These are phyloP conservation scores for Stenchaetothrips biformis DNA, from an alignment of 2,888 invertebrate genomes.

Conservation along the genomic window DNA sequence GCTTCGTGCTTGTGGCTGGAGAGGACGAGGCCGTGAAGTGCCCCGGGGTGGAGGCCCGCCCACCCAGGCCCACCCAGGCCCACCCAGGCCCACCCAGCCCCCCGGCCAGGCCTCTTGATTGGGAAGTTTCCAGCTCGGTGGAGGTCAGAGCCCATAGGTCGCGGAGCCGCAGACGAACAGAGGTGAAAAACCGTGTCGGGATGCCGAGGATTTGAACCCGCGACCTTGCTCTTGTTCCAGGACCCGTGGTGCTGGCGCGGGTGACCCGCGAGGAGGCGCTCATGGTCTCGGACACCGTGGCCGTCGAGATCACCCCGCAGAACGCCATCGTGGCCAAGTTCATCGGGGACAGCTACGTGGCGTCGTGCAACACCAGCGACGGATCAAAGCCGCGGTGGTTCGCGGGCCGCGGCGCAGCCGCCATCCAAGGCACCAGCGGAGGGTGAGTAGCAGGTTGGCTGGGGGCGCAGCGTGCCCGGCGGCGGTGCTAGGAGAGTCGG, in stretches of 20 bases:
- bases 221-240: not conserved
- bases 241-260: not conserved
- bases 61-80: too few relatives aligned
- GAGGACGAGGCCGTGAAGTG: too few relatives aligned
- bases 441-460: not conserved
- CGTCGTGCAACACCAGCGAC: conserved; percentile 2
- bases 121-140: too few relatives aligned
- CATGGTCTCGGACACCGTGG: not conserved
- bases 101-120: too few relatives aligned
- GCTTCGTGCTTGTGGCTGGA: too few relatives aligned
- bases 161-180: too few relatives aligned
- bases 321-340: not conserved
- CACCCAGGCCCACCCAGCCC: too few relatives aligned
- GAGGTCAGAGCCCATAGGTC: too few relatives aligned
- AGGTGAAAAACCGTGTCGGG: not conserved
- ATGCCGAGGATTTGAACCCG: not conserved
- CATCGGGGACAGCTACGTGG: not conserved
- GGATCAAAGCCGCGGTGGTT: conserved; percentile 8
- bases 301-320: not conserved
- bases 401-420: not conserved
- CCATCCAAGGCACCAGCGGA: not conserved
- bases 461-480: too few relatives aligned
- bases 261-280: not conserved
- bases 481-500: too few relatives aligned
- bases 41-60: too few relatives aligned